phyloP scores from a whole-genome alignment of 2,113 vertebrate species.

The Dromiciops gliroides region DNA sequence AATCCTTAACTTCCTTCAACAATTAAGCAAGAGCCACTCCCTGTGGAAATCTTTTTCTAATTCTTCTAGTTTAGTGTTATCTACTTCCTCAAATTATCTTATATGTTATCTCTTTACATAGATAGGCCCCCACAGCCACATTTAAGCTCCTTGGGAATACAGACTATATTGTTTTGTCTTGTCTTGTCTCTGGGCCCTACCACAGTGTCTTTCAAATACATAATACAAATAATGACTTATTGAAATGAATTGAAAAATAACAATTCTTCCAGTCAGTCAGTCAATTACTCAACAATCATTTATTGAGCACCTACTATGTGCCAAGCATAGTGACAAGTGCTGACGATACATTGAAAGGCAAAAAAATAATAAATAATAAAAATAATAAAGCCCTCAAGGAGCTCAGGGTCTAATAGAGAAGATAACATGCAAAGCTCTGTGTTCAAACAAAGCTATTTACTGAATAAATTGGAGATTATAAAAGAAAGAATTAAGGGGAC shows the following conservation, averaged over 20 bases:
- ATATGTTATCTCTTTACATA: neutral
- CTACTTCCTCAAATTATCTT: neutral
- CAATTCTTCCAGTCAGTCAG: neutral
- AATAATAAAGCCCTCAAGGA: neutral
- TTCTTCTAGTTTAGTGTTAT: no score
- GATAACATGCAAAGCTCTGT: neutral
- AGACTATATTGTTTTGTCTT: neutral
- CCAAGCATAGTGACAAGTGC: no score
- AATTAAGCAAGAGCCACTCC: neutral
- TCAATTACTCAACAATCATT: neutral
- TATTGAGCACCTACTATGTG: neutral
- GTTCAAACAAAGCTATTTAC: neutral
- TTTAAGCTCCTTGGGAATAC: neutral
- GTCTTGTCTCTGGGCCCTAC: neutral
- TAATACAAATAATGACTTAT: neutral
- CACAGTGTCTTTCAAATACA: neutral
- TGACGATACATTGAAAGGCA: neutral
- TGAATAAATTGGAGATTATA: neutral
- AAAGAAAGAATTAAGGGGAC: neutral
- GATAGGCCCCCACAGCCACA: neutral
- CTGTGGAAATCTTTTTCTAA: neutral
- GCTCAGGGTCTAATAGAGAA: neutral
- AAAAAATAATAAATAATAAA: no score
- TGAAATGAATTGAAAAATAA: neutral
- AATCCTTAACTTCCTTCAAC: neutral